Conservation (phyloP, 2,797 vertebrate genomes). For the Pseudomugil gertrudae region DNA sequence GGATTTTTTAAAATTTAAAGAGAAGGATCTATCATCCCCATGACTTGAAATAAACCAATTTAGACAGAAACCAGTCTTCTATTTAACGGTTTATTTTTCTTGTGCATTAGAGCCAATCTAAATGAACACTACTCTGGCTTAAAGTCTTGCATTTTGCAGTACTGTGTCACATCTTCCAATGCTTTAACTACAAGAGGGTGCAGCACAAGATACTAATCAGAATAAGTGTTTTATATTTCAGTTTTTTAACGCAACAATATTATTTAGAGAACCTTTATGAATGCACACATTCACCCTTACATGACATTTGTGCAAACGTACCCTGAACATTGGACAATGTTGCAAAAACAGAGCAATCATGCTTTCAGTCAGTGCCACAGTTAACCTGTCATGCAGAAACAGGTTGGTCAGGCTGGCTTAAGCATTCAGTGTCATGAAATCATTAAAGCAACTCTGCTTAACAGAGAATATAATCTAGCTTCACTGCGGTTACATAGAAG, state of each 20-base stretch:
- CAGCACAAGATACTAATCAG: neutral
- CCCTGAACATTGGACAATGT: neutral
- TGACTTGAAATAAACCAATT: neutral
- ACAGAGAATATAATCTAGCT: conserved; percentile 24
- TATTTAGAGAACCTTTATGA: neutral
- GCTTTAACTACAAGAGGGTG: neutral
- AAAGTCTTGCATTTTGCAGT: neutral
- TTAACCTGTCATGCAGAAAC: conserved; percentile 7
- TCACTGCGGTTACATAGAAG: conserved; percentile 5
- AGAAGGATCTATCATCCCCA: neutral
- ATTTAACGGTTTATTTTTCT: neutral
- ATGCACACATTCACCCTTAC: neutral
- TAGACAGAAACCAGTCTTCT: no score
- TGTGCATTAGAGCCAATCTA: no score
- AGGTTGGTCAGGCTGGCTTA: conserved; percentile 6
- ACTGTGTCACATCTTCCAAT: conserved; percentile 2
- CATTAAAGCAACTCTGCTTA: conserved; percentile 2
- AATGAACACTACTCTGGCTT: neutral
- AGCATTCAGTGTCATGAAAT: conserved; percentile 5
- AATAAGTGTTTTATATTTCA: conserved; percentile 23
- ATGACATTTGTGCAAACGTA: neutral
- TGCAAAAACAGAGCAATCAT: neutral
- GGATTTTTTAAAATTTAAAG: neutral
- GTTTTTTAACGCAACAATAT: conserved; percentile 4
- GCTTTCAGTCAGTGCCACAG: neutral